Conservation (phyloP, 1,140 invertebrate genomes). For the Drosophila cardini region DNA sequence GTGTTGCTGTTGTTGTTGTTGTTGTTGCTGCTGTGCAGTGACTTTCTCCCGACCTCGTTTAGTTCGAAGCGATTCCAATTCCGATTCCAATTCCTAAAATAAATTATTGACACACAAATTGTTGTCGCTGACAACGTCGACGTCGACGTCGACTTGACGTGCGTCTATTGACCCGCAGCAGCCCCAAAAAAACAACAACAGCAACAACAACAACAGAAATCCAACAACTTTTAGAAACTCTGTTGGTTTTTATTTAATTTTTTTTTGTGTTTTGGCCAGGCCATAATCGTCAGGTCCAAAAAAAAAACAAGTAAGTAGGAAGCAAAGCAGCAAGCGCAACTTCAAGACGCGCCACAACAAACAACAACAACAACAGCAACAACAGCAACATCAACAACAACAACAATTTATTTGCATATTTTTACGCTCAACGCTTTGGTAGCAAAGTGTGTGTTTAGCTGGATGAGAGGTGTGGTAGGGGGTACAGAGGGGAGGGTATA, state of each 20-base stretch:
- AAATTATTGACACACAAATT: conserved; percentile 75
- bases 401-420: conserved; percentile 69
- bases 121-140: conserved; percentile 29
- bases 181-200: background rate
- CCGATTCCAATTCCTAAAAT: conserved; percentile 73
- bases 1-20: conserved; percentile 42
- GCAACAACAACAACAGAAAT: conserved; percentile 14
- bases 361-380: conserved; percentile 8
- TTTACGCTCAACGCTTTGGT: conserved; percentile 7
- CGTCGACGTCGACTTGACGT: conserved; percentile 24
- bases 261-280: conserved; percentile 43
- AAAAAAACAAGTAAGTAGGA: conserved; percentile 35
- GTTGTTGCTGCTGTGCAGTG: conserved; percentile 46
- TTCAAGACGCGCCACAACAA: conserved; percentile 17
- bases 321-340: conserved; percentile 19
- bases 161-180: conserved; percentile 69
- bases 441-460: background rate
- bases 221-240: conserved; percentile 49
- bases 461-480: background rate
- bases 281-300: conserved; percentile 64
- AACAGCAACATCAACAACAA: conserved; percentile 17
- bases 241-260: conserved; percentile 29
- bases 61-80: conserved; percentile 66
- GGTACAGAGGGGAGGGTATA: background rate
- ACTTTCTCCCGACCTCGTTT: conserved; percentile 79